Percentiles rank a stretch among this genome's conserved stretches.
Evolutionary conservation across 2,888 invertebrate genomes (phyloP).

Genomic region (Tipula vernalis): DNA sequence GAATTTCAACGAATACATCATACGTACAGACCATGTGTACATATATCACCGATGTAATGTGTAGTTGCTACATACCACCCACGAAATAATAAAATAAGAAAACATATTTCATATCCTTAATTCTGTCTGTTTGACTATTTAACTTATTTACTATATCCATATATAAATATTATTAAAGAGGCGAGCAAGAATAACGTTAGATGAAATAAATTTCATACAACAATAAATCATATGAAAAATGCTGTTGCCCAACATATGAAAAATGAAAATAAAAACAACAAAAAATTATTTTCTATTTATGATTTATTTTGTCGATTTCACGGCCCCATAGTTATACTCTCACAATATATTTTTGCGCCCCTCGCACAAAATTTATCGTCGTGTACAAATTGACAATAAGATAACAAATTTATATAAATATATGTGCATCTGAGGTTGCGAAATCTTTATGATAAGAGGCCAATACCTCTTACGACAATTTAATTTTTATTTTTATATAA

Average conservation of each 20-base stretch:
- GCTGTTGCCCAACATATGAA: neutral
- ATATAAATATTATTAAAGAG: neutral
- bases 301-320: slow-evolving; percentile 9
- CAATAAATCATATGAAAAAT: neutral
- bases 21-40: too few species aligned
- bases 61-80: neutral
- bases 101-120: slow-evolving; percentile 7
- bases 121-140: slow-evolving; percentile 8
- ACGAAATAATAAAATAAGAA: neutral
- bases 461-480: neutral
- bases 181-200: neutral
- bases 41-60: neutral
- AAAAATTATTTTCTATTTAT: slow-evolving; percentile 1
- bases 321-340: slow-evolving; percentile 8
- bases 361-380: neutral
- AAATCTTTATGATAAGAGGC: neutral
- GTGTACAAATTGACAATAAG: neutral
- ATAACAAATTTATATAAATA: neutral
- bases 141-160: neutral
- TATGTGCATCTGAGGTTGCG: neutral
- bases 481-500: neutral
- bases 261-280: neutral
- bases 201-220: neutral
- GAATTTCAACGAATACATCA: neutral
- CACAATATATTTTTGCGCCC: neutral